Evolutionary conservation across 2,113 vertebrate species (phyloP).

Genomic region (Notarius quadriscutis): DNA sequence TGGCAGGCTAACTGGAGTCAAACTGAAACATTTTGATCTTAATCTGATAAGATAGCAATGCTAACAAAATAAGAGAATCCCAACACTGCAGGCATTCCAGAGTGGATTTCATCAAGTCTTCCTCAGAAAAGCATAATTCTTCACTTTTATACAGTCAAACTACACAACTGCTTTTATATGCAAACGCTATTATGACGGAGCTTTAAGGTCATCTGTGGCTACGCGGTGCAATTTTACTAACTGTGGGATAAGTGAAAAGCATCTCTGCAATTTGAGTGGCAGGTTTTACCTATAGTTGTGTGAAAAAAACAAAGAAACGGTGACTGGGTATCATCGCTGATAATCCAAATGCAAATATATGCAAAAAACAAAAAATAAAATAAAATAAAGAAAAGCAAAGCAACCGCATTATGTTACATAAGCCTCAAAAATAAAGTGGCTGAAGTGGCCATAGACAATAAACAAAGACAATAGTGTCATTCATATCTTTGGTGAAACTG

Average conservation of each 20-base stretch:
- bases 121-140: not conserved
- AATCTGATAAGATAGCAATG: slow-evolving; percentile 1
- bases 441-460: not conserved
- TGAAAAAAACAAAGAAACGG: not conserved
- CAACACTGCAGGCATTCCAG: not conserved
- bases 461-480: slow-evolving; percentile 20
- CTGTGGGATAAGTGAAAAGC: slow-evolving; percentile 8
- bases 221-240: not conserved
- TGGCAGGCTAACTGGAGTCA: slow-evolving; percentile 6
- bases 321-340: not conserved
- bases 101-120: slow-evolving; percentile 16
- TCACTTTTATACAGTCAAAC: slow-evolving; percentile 7
- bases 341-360: slow-evolving; percentile 22
- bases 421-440: not conserved
- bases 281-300: slow-evolving; percentile 6
- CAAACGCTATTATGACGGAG: slow-evolving; percentile 1
- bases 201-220: not conserved
- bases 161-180: not conserved
- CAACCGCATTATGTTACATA: not conserved
- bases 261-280: slow-evolving; percentile 16
- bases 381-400: not conserved
- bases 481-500: slow-evolving; percentile 1
- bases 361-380: not conserved
- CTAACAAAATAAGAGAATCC: slow-evolving; percentile 14
- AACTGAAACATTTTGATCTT: slow-evolving; percentile 25